Conservation (phyloP, 2,113 vertebrate genomes). For the Ranitomeya imitator region DNA sequence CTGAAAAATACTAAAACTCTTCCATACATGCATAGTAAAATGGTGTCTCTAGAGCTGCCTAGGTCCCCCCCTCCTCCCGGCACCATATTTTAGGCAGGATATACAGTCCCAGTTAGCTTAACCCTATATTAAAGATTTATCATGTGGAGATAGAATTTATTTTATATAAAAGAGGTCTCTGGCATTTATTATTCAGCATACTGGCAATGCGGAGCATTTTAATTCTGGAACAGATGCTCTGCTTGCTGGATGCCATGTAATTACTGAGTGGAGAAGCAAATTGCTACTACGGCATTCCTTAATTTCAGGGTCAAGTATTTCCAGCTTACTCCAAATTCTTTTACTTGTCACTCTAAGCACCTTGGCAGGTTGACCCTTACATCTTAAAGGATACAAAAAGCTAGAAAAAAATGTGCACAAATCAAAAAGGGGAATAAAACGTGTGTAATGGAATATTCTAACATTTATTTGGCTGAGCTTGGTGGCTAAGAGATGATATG, state of each 20-base stretch:
- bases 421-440: conserved; percentile 10
- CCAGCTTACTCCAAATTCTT: conserved; percentile 52
- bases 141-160: conserved; percentile 33
- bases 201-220: conserved; percentile 53
- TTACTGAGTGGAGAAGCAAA: conserved; percentile 61
- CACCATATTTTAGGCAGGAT: neutral
- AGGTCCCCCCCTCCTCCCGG: neutral
- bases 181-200: conserved; percentile 57
- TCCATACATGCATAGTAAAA: conserved; percentile 3
- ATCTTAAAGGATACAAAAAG: neutral
- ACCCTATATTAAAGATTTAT: conserved; percentile 36
- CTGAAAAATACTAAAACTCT: neutral
- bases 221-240: conserved; percentile 63
- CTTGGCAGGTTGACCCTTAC: conserved; percentile 43
- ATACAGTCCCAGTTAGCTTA: conserved; percentile 17
- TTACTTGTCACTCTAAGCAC: neutral
- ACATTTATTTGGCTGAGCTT: neutral
- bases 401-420: conserved; percentile 23
- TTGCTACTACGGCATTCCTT: conserved; percentile 34
- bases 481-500: neutral
- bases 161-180: conserved; percentile 27
- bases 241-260: conserved; percentile 58
- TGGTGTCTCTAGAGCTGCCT: neutral
- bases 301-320: conserved; percentile 62
- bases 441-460: neutral